Percentiles rank a stretch among this genome's conserved stretches.
Conservation (phyloP, 2,888 invertebrate genomes). For the Lycaena phlaeas region DNA sequence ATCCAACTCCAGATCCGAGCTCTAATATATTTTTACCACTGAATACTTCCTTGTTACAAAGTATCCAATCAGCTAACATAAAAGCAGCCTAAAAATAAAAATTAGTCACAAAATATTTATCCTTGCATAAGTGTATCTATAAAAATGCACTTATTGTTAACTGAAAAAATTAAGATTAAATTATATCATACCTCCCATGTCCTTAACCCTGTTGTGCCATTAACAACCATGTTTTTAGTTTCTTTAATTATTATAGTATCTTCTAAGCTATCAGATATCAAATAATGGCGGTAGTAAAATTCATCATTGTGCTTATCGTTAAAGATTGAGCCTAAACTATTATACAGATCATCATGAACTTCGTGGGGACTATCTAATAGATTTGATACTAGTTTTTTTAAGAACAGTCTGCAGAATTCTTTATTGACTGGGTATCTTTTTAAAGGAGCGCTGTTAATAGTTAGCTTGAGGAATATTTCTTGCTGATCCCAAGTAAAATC, state of each 20-base stretch:
- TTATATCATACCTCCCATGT: slow-evolving; percentile 83
- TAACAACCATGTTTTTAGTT: slow-evolving; percentile 79
- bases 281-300: slow-evolving; percentile 77
- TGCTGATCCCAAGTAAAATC: slow-evolving; percentile 68
- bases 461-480: slow-evolving; percentile 69
- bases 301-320: slow-evolving; percentile 34
- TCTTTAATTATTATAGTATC: slow-evolving; percentile 76
- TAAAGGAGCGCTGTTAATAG: slow-evolving; percentile 68
- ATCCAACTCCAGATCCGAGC: slow-evolving; percentile 84
- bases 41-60: slow-evolving; percentile 67
- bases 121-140: no score
- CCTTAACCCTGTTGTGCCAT: slow-evolving; percentile 85
- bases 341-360: slow-evolving; percentile 78
- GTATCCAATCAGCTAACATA: slow-evolving; percentile 48
- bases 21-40: slow-evolving; percentile 76
- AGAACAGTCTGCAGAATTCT: slow-evolving; percentile 76
- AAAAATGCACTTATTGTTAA: no score
- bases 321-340: slow-evolving; percentile 69
- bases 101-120: neutral
- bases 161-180: no score
- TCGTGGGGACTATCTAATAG: slow-evolving; percentile 71
- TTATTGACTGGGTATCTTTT: slow-evolving; percentile 75
- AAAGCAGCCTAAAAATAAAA: neutral
- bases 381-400: slow-evolving; percentile 77
- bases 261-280: slow-evolving; percentile 41